These are phyloP conservation scores for Chondrosia reniformis DNA, from an alignment of 37 sponge, comb jelly and placozoan species.

Conservation along the genomic window DNA sequence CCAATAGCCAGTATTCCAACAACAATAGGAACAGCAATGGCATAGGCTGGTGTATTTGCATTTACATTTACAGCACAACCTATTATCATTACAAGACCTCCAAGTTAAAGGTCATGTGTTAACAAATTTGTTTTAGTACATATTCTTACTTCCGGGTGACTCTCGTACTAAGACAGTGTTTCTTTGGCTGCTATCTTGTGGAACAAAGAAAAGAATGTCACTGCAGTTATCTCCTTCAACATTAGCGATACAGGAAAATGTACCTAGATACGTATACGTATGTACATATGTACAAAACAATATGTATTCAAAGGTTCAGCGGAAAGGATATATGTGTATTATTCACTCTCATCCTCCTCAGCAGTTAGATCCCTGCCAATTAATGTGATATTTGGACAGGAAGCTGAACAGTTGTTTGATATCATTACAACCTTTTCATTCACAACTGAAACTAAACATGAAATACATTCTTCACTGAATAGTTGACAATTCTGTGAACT, in stretches of 20 bases:
- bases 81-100: neutral
- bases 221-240: neutral
- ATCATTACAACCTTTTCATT: neutral
- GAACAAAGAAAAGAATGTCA: neutral
- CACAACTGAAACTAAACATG: neutral
- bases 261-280: neutral
- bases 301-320: neutral
- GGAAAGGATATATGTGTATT: neutral
- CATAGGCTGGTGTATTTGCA: neutral
- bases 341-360: neutral
- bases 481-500: neutral
- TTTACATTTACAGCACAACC: neutral
- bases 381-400: neutral
- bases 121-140: too few relatives aligned
- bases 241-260: neutral
- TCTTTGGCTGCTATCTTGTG: neutral
- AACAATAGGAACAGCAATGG: neutral
- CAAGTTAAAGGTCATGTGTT: neutral
- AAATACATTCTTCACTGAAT: neutral
- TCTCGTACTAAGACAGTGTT: neutral
- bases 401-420: neutral
- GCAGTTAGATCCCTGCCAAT: neutral
- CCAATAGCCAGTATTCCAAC: neutral
- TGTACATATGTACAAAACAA: neutral
- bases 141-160: neutral